Evolutionary conservation across 2,888 invertebrate species (phyloP).

Genomic region (Aleiodes alternator): DNA sequence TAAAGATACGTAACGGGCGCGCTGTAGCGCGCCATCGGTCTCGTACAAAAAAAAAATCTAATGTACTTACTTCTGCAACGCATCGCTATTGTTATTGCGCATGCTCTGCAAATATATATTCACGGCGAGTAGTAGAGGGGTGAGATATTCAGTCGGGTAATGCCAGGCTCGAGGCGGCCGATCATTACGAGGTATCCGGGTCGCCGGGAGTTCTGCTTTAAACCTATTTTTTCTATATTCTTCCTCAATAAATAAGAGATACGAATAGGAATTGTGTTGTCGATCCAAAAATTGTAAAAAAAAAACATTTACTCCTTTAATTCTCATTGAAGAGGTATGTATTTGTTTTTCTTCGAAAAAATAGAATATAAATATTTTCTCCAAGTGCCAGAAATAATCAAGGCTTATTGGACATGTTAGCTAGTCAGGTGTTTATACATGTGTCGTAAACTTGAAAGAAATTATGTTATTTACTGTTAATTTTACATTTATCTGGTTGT

Average conservation of each 20-base stretch:
- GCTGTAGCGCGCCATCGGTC: too few species aligned
- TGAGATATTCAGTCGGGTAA: conserved; percentile 63
- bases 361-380: neutral
- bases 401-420: conserved; percentile 3
- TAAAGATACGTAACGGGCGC: too few species aligned
- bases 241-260: neutral
- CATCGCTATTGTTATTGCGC: conserved; percentile 56
- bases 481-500: conserved; percentile 11
- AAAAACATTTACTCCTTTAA: neutral
- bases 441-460: neutral
- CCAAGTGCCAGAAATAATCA: conserved; percentile 32
- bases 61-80: conserved; percentile 22
- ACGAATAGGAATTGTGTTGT: too few species aligned
- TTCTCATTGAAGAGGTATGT: conserved; percentile 7
- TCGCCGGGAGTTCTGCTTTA: conserved; percentile 51
- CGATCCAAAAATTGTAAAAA: too few species aligned
- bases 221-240: neutral
- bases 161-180: conserved; percentile 64
- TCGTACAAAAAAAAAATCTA: conserved; percentile 23
- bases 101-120: conserved; percentile 56
- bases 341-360: neutral
- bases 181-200: conserved; percentile 69
- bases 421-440: neutral
- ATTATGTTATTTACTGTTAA: neutral
- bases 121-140: conserved; percentile 54